Evolutionary conservation across 23 tunicate genomes (phyloP).

Genomic region (Trididemnum nubilum): DNA sequence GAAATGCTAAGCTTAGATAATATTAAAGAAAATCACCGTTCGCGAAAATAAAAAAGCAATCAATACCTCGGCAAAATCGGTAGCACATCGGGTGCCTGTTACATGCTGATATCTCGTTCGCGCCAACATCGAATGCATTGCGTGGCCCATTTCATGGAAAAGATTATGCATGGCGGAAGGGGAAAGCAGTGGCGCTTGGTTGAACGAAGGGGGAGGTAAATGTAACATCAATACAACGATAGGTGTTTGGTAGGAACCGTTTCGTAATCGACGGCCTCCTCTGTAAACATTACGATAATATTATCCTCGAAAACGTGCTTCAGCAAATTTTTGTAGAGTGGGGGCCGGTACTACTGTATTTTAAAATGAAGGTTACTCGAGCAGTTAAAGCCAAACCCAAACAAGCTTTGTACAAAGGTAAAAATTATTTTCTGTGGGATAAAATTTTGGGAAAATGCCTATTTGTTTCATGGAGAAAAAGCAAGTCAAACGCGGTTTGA

Average conservation of each 20-base stretch:
- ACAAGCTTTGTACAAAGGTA: too few relatives aligned
- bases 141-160: constrained; percentile 97
- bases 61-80: constrained; percentile 97
- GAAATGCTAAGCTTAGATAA: too few relatives aligned
- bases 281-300: constrained; percentile 1
- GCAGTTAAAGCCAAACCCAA: not conserved
- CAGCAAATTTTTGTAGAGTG: too few relatives aligned
- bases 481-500: too few relatives aligned
- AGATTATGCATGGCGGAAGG: constrained; percentile 70
- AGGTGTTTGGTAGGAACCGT: constrained; percentile 85
- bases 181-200: constrained; percentile 63
- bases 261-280: constrained; percentile 73
- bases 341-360: not conserved
- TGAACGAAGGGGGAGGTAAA: constrained; percentile 36
- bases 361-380: not conserved
- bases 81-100: constrained; percentile 92
- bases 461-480: too few relatives aligned
- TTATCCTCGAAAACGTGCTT: too few relatives aligned
- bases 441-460: too few relatives aligned
- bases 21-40: too few relatives aligned
- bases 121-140: constrained; percentile 97
- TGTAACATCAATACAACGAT: constrained; percentile 81
- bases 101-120: constrained; percentile 92
- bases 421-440: too few relatives aligned
- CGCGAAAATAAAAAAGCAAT: too few relatives aligned